Base-by-base conservation (phyloP, 1,140 invertebrate species). In the Cydia pomonella region DNA sequence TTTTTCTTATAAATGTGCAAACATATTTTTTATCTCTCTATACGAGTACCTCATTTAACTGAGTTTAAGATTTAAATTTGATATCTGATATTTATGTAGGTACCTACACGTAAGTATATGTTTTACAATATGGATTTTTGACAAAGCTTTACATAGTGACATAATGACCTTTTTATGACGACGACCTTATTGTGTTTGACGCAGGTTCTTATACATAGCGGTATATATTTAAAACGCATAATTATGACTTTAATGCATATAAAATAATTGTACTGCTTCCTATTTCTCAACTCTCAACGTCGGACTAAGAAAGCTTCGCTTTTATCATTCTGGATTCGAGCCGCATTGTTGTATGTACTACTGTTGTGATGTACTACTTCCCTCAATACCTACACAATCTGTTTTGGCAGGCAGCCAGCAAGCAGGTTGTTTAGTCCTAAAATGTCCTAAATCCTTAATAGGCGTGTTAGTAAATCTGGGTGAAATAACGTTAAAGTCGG, bases 401-500 rank as follows among this genome's bases (percentile, higher is more conserved):
- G 5, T 27, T n/a, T 66, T 66, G 63, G 63, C 63, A 33, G 13
- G 4, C 7, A 33, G 63, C n/a, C 63, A 66, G 33, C 3, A 66
- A 29, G 5, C 23, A 16, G 63, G 25, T 63, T 63, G 59, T 25
- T 27, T 66, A 29, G 25, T 66, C 63, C 13, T 66, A 29, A 66
- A 66, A 66, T 33, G 63, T 33, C 12, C 53, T 59, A 59, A 59
- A 59, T 59, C 53, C 53, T 23, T 59, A 23, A 59, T 59, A 59
- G 53, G 53, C 23, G 13, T n/a, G 3, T 66, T 29, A 66, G 25
- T 66, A 59, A 82, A 88, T 86, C 87, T 89, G 80, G 89, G 89
- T 89, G 83, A 86, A 77, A 72, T 87, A 87, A 85, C 86, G 83
- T 76, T 83, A 87, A 84, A 80, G 74, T 71, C 77, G 84, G 87